A percentile compares a stretch with the other conserved stretches of the same genome.
phyloP scores from a whole-genome alignment of 2,113 vertebrate genomes.

The Perca fluviatilis region DNA sequence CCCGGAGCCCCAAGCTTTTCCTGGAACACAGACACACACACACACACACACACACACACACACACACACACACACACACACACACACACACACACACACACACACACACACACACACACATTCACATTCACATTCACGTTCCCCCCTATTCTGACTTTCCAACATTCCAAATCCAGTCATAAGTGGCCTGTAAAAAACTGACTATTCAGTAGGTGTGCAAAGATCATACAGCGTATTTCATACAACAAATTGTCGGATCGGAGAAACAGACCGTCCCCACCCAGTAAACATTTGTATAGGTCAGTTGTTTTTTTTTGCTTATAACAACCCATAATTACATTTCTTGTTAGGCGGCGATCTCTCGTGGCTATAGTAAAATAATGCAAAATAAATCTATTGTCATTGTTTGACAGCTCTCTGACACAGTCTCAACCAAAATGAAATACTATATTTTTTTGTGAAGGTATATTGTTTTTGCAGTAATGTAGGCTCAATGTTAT shows the following conservation, averaged over 20 bases:
- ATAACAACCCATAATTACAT: too few species aligned
- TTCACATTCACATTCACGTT: neutral
- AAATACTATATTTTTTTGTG: neutral
- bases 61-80: neutral
- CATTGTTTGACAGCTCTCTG: neutral
- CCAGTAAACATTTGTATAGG: too few species aligned
- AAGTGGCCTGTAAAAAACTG: neutral
- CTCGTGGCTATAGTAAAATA: too few species aligned
- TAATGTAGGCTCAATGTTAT: neutral
- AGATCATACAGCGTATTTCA: too few species aligned
- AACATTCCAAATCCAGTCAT: neutral
- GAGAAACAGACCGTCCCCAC: too few species aligned
- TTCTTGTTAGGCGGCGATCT: too few species aligned
- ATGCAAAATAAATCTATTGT: neutral
- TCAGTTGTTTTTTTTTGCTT: too few species aligned
- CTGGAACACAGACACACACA: neutral
- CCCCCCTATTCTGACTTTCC: slow-evolving; percentile 8
- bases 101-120: neutral
- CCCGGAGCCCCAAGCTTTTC: neutral
- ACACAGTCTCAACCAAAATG: neutral
- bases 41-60: too few species aligned
- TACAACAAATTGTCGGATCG: too few species aligned
- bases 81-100: too few species aligned
- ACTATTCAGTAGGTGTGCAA: neutral
- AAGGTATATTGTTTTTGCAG: neutral